phyloP scores from a whole-genome alignment of 2,888 invertebrate species.

The Enoplolaimus lenunculus region DNA sequence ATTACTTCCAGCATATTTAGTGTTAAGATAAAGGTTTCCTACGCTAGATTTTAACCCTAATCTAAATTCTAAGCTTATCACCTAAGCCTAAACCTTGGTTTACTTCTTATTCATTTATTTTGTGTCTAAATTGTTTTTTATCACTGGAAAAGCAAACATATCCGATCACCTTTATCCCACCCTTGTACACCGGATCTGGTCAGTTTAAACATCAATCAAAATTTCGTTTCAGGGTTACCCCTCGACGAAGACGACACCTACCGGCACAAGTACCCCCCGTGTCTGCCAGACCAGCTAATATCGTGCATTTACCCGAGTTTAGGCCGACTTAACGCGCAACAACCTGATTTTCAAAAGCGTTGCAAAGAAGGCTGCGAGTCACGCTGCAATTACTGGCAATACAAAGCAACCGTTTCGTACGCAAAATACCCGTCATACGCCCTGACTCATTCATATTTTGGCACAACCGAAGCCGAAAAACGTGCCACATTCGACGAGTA shows the following conservation, averaged over 20 bases:
- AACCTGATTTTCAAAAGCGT: not conserved
- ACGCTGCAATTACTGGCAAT: slow-evolving; percentile 34
- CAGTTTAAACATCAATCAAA: not conserved
- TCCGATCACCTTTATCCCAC: too few relatives aligned
- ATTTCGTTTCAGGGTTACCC: not conserved
- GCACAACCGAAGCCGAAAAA: not conserved
- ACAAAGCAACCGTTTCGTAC: slow-evolving; percentile 31
- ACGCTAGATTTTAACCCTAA: too few relatives aligned
- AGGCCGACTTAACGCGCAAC: not conserved
- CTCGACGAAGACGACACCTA: not conserved
- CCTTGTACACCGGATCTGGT: too few relatives aligned
- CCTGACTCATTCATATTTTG: not conserved
- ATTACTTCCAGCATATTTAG: too few relatives aligned
- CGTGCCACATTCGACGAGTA: not conserved
- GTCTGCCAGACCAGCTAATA: not conserved
- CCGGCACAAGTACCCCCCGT: not conserved
- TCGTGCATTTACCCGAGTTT: not conserved
- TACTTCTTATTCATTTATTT: too few relatives aligned
- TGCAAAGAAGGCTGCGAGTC: slow-evolving; percentile 27
- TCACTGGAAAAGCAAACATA: too few relatives aligned
- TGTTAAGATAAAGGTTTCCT: too few relatives aligned
- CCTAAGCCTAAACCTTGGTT: too few relatives aligned
- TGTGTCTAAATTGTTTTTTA: too few relatives aligned
- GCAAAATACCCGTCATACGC: slow-evolving; percentile 27
- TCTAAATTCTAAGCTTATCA: too few relatives aligned